Base-by-base conservation (phyloP, 2,888 invertebrate species). In the Iphiclides podalirius region DNA sequence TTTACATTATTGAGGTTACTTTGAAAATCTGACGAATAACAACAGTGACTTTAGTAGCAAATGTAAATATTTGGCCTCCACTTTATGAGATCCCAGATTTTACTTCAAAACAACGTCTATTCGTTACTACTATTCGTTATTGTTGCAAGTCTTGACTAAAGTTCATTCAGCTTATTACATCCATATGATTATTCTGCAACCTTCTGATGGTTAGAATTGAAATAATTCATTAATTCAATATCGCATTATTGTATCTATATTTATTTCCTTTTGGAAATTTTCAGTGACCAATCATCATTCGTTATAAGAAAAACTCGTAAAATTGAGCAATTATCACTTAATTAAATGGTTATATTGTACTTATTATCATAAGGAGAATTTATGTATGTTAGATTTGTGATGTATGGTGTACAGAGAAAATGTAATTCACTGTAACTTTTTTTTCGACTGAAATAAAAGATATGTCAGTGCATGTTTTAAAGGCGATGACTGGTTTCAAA, bases 321-420 rank as follows among this genome's bases (percentile, higher is more conserved):
- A 81, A 82, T 86, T 86, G 85, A 86, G 85, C 85, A 86, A 84
- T 75, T 70, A 64, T 82, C 66, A 72, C 82, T 77, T 83, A 84
- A 79, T 66, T 77, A 77, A 77, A 78, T 74, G 55, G 60, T 75
- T 73, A 75, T 71, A 70, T 80, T 81, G 78, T 83, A 82, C 79
- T 79, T 76, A 77, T 74, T 74, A 75, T 82, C 77, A 73, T 81
- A 77, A 75, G 77, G 74, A 72, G 72, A 67, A 60, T 59, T 71
- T 52, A n/a, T n/a, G 70, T 60, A 63, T 57, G 59, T 59, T 63
- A 61, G 59, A 60, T 51, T 57, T 65, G 58, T 64, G 58, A 58
- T 59, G 58, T 46, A 36, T 47, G 36, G 9, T 14, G 2, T 9
- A 13, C n/a, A 9, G 35, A 14, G 35, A 34, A 14, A n/a, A 16